A percentile compares a stretch with the other conserved stretches of the same genome.
Conservation (phyloP, 2,113 vertebrate species). For the Dipodomys ordii region DNA sequence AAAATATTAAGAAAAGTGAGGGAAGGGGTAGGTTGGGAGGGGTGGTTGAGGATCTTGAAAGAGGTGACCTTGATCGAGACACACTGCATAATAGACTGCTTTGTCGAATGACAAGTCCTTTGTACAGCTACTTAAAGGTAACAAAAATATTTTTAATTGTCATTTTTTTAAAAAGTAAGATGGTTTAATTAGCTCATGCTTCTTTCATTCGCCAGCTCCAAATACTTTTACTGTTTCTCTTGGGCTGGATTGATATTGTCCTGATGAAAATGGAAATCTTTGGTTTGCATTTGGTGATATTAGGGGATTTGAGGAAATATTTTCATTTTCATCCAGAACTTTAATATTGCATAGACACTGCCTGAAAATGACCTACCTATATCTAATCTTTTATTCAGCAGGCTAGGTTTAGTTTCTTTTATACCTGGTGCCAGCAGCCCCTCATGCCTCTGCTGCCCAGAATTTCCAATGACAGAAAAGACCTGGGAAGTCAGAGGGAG, state of each 20-base stretch:
- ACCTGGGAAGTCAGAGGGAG: not conserved
- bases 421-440: not conserved
- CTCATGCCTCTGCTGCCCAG: not conserved
- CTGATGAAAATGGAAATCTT: slow-evolving; percentile 3
- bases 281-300: slow-evolving; percentile 22
- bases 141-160: no score
- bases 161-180: no score
- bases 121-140: no score
- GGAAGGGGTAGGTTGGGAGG: no score
- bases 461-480: slow-evolving; percentile 22
- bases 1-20: no score
- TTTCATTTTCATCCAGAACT: slow-evolving; percentile 29
- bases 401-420: not conserved
- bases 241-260: not conserved
- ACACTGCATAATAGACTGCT: no score
- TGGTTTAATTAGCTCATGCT: not conserved
- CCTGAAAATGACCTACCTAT: not conserved
- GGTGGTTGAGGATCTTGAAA: no score
- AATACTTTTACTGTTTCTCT: slow-evolving; percentile 2
- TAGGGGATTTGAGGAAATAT: not conserved
- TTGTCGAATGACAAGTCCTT: no score
- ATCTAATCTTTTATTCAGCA: slow-evolving; percentile 17
- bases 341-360: slow-evolving; percentile 31
- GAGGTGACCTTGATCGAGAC: no score
- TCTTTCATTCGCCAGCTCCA: slow-evolving; percentile 8